A percentile compares a stretch with the other conserved stretches of the same genome.
These are phyloP conservation scores for Drosophila truncata DNA, from an alignment of 1,140 invertebrate genomes.

Conservation along the genomic window DNA sequence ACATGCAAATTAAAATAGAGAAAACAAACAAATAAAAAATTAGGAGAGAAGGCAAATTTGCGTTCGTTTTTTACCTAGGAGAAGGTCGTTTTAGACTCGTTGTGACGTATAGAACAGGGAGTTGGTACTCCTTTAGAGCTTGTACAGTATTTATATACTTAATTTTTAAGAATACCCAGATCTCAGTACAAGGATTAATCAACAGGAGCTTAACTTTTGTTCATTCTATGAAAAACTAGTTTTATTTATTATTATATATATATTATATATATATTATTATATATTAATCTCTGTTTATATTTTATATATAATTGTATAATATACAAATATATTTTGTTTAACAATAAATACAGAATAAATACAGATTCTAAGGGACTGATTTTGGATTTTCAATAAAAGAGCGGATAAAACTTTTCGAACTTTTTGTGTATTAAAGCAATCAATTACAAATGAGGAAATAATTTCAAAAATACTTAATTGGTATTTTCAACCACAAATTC, in stretches of 20 bases:
- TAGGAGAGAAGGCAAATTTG: constrained; percentile 22
- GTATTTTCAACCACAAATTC: too few relatives aligned
- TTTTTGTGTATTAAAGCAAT: background rate
- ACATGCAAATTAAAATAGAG: constrained; percentile 70
- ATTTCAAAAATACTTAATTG: background rate
- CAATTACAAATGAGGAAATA: background rate
- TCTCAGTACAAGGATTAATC: background rate
- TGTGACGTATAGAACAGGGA: background rate
- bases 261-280: too few relatives aligned
- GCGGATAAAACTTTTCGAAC: background rate
- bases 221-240: background rate
- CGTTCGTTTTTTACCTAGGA: constrained; percentile 19
- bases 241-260: too few relatives aligned
- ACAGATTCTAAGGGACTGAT: too few relatives aligned
- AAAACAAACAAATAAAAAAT: constrained; percentile 52
- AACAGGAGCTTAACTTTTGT: too few relatives aligned
- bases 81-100: background rate
- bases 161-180: too few relatives aligned
- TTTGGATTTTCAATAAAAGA: background rate
- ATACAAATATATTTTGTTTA: background rate
- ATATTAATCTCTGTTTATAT: too few relatives aligned
- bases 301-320: too few relatives aligned
- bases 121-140: background rate
- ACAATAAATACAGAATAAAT: background rate
- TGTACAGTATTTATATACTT: background rate